Percentiles rank a stretch among this genome's conserved stretches.
These are phyloP conservation scores for Rhizomys pruinosus DNA, from an alignment of 2,113 vertebrate genomes.

Conservation along the genomic window DNA sequence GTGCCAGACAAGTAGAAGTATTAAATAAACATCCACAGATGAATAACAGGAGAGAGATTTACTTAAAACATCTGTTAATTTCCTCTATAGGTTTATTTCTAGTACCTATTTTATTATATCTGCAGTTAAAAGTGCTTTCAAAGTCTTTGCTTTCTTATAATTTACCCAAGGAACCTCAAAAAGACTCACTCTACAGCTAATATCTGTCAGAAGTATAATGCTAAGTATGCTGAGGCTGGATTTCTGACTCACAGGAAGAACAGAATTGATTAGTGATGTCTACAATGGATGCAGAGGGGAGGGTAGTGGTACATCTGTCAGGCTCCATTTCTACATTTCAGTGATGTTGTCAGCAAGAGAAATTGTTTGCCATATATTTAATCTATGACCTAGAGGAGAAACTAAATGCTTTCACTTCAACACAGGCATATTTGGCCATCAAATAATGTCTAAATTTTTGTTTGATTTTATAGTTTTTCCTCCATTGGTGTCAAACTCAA, in stretches of 20 bases:
- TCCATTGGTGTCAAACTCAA: slow-evolving; percentile 21
- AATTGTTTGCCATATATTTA: not conserved
- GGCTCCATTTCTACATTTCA: not conserved
- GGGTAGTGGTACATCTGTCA: fast-evolving
- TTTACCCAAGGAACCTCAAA: not conserved
- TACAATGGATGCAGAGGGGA: fast-evolving
- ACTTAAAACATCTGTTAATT: not conserved
- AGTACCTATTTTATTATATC: not conserved
- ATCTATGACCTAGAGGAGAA: not conserved
- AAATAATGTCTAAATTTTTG: not conserved
- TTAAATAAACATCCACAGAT: not conserved
- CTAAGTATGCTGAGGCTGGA: not conserved
- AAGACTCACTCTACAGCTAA: not conserved
- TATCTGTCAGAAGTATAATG: fast-evolving
- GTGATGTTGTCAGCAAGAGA: not conserved
- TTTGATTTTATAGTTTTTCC: not conserved
- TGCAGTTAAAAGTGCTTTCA: not conserved
- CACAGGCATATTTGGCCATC: not conserved
- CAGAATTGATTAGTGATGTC: fast-evolving
- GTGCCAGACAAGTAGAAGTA: not conserved
- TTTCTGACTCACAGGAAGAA: fast-evolving
- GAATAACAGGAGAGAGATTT: not conserved
- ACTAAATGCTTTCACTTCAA: not conserved
- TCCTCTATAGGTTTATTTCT: not conserved
- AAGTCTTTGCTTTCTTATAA: not conserved